These are phyloP conservation scores for Drosophila bocqueti DNA, from an alignment of 1,140 invertebrate genomes.

Conservation along the genomic window DNA sequence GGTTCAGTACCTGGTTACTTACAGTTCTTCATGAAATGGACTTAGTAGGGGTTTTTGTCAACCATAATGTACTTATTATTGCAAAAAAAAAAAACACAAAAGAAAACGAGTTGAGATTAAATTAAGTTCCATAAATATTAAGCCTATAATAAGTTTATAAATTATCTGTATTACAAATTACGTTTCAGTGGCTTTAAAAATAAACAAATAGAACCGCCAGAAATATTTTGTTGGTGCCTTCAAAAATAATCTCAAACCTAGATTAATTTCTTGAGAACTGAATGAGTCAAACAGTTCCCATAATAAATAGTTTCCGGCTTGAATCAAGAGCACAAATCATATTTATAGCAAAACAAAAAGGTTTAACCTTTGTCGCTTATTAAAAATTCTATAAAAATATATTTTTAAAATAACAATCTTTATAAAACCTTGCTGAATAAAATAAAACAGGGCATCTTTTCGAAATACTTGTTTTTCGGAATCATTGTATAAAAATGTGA, in stretches of 20 bases:
- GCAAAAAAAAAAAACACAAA: neutral
- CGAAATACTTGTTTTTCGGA: constrained; percentile 1
- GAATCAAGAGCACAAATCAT: neutral
- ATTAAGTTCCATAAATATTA: neutral
- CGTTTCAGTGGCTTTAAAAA: neutral
- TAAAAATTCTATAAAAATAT: neutral
- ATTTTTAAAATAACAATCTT: neutral
- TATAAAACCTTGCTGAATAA: neutral
- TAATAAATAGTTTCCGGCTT: neutral
- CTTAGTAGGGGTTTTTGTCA: neutral
- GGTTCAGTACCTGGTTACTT: constrained; percentile 10
- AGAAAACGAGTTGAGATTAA: neutral
- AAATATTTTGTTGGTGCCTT: neutral
- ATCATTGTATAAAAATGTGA: neutral
- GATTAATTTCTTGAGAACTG: neutral
- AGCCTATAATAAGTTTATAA: neutral
- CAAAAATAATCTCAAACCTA: neutral
- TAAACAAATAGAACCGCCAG: neutral
- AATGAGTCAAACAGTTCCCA: neutral
- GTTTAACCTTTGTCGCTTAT: neutral
- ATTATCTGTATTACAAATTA: neutral
- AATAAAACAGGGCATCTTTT: neutral
- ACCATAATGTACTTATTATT: neutral
- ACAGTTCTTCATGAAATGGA: constrained; percentile 1
- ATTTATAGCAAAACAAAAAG: neutral